These are phyloP conservation scores for Penaeus indicus DNA, from an alignment of 1,140 invertebrate species.

Conservation along the genomic window DNA sequence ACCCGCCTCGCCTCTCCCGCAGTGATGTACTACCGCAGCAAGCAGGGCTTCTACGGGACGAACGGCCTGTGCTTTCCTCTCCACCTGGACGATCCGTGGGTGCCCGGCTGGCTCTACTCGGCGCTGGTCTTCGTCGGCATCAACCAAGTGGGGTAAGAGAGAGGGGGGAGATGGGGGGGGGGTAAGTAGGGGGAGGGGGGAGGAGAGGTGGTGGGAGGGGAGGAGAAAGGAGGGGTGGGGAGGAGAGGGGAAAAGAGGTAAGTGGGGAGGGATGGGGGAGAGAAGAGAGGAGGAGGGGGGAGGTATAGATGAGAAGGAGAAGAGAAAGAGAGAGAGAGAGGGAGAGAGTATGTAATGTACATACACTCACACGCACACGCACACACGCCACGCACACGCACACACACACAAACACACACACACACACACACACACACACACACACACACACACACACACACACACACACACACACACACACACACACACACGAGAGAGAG, in stretches of 20 bases:
- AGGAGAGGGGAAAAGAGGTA: too few relatives aligned
- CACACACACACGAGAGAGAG: background rate
- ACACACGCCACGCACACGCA: too few relatives aligned
- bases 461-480: too few relatives aligned
- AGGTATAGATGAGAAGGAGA: too few relatives aligned
- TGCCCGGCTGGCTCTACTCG: constrained; percentile 82
- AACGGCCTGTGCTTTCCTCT: constrained; percentile 82
- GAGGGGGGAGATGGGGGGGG: background rate
- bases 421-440: too few relatives aligned
- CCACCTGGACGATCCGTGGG: constrained; percentile 80
- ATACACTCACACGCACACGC: background rate
- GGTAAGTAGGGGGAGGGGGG: background rate
- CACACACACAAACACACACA: too few relatives aligned
- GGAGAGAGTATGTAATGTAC: background rate
- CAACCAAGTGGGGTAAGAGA: constrained; percentile 75
- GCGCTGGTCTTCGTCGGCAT: constrained; percentile 80
- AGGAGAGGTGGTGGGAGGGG: too few relatives aligned
- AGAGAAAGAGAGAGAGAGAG: too few relatives aligned
- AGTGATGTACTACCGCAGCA: constrained; percentile 77
- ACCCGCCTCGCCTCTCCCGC: constrained; percentile 16
- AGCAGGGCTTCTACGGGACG: constrained; percentile 79
- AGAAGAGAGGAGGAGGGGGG: too few relatives aligned
- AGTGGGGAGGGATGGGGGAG: too few relatives aligned
- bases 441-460: too few relatives aligned
- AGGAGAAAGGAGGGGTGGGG: too few relatives aligned